Conservation (phyloP, 2,113 vertebrate genomes). For the Sinocyclocheilus maitianheensis region DNA sequence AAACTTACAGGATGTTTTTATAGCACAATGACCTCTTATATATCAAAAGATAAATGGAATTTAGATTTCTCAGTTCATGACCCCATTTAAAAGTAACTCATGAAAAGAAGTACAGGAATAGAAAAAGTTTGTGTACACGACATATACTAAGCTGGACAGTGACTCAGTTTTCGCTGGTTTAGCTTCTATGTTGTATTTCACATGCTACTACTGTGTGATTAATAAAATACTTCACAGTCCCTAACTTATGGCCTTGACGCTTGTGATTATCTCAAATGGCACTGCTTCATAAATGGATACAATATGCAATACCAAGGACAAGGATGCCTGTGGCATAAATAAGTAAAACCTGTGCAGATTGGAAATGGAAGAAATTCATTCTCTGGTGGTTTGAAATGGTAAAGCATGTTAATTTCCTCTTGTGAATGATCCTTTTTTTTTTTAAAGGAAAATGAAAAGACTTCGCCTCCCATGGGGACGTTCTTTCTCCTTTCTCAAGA, state of each 20-base stretch:
- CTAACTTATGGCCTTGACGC: not conserved
- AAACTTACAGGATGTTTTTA: too few species aligned
- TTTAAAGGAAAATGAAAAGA: constrained; percentile 5
- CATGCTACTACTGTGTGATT: not conserved
- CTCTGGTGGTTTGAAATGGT: constrained; percentile 15
- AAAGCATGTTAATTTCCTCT: constrained; percentile 40
- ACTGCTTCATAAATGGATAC: constrained; percentile 4
- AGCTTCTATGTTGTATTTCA: not conserved
- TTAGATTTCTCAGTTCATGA: not conserved
- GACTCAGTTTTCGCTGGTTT: not conserved
- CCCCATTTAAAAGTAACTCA: not conserved
- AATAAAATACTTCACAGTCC: not conserved
- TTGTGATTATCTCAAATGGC: constrained; percentile 22
- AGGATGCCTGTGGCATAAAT: constrained; percentile 30
- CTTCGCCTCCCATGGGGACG: constrained; percentile 46
- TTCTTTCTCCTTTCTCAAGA: constrained; percentile 55
- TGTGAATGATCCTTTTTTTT: constrained; percentile 31
- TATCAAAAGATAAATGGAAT: too few species aligned
- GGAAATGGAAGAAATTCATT: constrained; percentile 20
- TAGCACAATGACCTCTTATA: too few species aligned
- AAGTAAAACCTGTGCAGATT: not conserved
- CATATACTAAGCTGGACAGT: not conserved
- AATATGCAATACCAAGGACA: constrained; percentile 2
- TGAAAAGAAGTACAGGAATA: constrained; percentile 16
- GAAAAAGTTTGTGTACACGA: not conserved